These are phyloP conservation scores for Ailurus styani DNA, from an alignment of 2,113 vertebrate species.

Conservation along the genomic window DNA sequence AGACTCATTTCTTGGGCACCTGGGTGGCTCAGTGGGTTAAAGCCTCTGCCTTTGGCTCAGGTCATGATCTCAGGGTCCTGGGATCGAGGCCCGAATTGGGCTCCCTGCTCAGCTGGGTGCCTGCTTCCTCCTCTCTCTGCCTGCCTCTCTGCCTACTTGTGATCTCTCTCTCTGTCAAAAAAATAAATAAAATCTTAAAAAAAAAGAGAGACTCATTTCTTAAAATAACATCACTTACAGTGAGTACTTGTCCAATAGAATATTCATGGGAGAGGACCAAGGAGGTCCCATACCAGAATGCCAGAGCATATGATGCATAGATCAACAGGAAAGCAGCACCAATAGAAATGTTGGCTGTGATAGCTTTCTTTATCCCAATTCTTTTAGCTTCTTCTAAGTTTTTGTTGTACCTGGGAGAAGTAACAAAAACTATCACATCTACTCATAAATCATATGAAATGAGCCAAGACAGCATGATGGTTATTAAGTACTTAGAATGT, in stretches of 20 bases:
- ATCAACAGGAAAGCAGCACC: constrained; percentile 85
- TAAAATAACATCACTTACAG: constrained; percentile 78
- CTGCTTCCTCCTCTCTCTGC: too few species aligned
- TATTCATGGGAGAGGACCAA: constrained; percentile 82
- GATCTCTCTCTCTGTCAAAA: too few species aligned
- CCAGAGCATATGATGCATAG: constrained; percentile 85
- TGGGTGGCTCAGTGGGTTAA: too few species aligned
- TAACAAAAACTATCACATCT: constrained; percentile 13
- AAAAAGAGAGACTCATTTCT: neutral
- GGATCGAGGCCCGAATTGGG: too few species aligned
- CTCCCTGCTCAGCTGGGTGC: too few species aligned
- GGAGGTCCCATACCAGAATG: constrained; percentile 89
- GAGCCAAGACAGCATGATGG: neutral
- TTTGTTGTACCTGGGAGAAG: constrained; percentile 78
- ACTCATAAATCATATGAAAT: neutral
- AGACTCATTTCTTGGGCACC: neutral
- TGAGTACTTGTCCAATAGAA: constrained; percentile 84
- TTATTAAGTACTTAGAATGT: neutral
- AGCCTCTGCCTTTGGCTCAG: too few species aligned
- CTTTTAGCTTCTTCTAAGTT: constrained; percentile 83
- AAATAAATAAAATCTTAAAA: too few species aligned
- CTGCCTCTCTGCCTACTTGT: too few species aligned
- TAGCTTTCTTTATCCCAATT: constrained; percentile 85
- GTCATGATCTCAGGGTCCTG: too few species aligned
- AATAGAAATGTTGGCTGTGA: constrained; percentile 81